These are phyloP conservation scores for Nilaparvata lugens DNA, from an alignment of 1,140 invertebrate species.

Conservation along the genomic window DNA sequence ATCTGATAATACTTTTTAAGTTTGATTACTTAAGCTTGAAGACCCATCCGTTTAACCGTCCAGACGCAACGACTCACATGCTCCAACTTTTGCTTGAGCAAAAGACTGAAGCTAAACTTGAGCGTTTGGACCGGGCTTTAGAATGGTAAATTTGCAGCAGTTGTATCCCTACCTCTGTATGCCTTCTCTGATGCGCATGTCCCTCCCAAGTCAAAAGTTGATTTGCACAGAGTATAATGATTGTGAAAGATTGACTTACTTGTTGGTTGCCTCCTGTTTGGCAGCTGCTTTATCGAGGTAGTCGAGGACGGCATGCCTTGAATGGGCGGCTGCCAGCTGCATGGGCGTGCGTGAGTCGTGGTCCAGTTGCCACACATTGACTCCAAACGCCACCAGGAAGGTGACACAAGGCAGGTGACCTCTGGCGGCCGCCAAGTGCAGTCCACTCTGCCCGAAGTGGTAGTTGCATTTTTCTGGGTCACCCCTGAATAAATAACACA, in stretches of 20 bases:
- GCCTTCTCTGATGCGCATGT: no score
- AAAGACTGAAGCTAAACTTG: no score
- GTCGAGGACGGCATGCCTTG: slow-evolving; percentile 70
- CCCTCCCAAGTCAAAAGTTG: no score
- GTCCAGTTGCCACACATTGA: slow-evolving; percentile 84
- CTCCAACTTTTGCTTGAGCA: no score
- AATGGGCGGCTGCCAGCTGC: slow-evolving; percentile 82
- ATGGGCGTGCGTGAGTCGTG: slow-evolving; percentile 87
- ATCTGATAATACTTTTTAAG: slow-evolving; percentile 72
- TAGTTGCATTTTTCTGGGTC: slow-evolving; percentile 76
- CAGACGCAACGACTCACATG: no score
- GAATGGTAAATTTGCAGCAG: no score
- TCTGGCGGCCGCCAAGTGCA: slow-evolving; percentile 77
- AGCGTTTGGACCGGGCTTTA: slow-evolving; percentile 22
- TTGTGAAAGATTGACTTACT: no score
- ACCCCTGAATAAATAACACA: no score
- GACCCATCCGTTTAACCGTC: no score
- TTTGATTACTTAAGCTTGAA: slow-evolving; percentile 87
- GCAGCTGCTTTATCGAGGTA: slow-evolving; percentile 78
- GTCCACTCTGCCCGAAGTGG: slow-evolving; percentile 83
- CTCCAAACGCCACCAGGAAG: slow-evolving; percentile 88
- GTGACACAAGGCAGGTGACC: slow-evolving; percentile 87
- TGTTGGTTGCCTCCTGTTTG: slow-evolving; percentile 68
- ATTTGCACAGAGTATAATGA: no score
- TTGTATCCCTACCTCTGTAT: no score